phyloP scores from a whole-genome alignment of 1,140 invertebrate genomes.

The Tetramorium parvispinum region DNA sequence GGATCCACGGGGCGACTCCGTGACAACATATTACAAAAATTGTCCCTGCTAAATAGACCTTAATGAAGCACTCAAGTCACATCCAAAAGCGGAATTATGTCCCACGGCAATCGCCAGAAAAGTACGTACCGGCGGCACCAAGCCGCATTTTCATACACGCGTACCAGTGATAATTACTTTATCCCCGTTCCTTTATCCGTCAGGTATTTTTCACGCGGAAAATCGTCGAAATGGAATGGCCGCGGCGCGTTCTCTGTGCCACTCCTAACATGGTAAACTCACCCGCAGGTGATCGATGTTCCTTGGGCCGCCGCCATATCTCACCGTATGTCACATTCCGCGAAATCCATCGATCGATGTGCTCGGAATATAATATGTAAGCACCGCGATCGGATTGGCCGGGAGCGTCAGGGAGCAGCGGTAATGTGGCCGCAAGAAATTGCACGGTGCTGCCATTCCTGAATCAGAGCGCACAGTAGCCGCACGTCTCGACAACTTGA shows the following conservation, averaged over 20 bases:
- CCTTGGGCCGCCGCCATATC: conserved; percentile 29
- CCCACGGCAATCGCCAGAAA: conserved; percentile 17
- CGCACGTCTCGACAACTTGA: conserved; percentile 82
- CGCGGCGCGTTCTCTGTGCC: not conserved
- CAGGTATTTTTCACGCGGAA: conserved; percentile 47
- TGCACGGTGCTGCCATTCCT: conserved; percentile 81
- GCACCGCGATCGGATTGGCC: conserved; percentile 61
- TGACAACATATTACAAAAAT: conserved; percentile 18
- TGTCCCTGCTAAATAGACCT: conserved; percentile 11
- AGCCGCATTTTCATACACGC: conserved; percentile 18
- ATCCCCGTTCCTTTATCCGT: conserved; percentile 15
- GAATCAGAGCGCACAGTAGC: conserved; percentile 79
- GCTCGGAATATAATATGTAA: conserved; percentile 75
- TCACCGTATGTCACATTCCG: conserved; percentile 69
- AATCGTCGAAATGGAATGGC: conserved; percentile 43
- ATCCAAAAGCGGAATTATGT: conserved; percentile 39
- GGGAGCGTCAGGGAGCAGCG: conserved; percentile 17
- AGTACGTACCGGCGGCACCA: not conserved
- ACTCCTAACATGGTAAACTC: conserved; percentile 52
- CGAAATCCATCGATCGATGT: conserved; percentile 68
- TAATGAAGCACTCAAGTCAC: conserved; percentile 45
- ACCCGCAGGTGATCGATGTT: conserved; percentile 56
- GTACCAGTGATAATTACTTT: conserved; percentile 35
- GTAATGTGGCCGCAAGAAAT: conserved; percentile 76
- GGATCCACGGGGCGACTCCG: not conserved